Evolutionary conservation across 2,113 vertebrate genomes (phyloP).

Genomic region (Capricornis sumatraensis): DNA sequence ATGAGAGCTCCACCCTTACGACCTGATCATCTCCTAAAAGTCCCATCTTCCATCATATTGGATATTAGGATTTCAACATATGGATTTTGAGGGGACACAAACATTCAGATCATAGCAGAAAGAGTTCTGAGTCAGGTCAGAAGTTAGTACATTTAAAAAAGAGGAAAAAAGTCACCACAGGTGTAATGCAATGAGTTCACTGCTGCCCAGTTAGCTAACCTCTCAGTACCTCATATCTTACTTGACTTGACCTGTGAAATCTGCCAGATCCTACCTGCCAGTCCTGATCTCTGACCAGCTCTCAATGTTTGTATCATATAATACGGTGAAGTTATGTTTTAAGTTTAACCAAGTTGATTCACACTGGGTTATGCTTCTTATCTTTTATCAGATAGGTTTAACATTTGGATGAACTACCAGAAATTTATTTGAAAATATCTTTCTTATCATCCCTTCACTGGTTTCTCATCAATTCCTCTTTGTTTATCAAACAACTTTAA

Average conservation of each 20-base stretch:
- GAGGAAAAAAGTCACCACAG: background rate
- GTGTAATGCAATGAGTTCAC: background rate
- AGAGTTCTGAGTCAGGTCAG: background rate
- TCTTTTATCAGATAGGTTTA: slow-evolving; percentile 12
- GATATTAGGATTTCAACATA: background rate
- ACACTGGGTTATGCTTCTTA: background rate
- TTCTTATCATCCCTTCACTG: background rate
- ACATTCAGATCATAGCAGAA: background rate
- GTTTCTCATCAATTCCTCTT: background rate
- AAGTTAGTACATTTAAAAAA: background rate
- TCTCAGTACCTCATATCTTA: background rate
- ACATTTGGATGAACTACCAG: slow-evolving; percentile 21
- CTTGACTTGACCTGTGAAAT: background rate
- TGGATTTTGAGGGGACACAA: background rate
- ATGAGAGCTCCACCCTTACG: background rate
- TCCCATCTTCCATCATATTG: background rate
- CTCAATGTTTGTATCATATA: slow-evolving; percentile 13
- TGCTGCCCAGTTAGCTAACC: background rate
- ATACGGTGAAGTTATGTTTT: background rate
- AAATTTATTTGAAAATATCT: slow-evolving; percentile 34
- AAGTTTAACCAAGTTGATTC: slow-evolving; percentile 19
- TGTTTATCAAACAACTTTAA: slow-evolving; percentile 8
- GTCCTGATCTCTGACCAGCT: background rate
- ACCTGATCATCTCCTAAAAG: background rate
- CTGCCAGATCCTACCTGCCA: background rate